These are phyloP conservation scores for Acrobasis suavella DNA, from an alignment of 2,888 invertebrate genomes.

Conservation along the genomic window DNA sequence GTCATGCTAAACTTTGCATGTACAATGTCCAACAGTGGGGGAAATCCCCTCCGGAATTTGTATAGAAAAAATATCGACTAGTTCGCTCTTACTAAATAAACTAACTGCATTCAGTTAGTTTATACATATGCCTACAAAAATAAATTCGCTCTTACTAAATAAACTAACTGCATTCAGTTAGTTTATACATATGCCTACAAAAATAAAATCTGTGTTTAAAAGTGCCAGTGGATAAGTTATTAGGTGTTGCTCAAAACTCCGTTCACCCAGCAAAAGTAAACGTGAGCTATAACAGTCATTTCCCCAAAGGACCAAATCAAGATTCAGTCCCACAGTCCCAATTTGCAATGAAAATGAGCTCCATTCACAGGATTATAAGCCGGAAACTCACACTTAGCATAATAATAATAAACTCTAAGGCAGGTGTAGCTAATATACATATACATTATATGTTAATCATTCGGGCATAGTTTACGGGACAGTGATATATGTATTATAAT, in stretches of 20 bases:
- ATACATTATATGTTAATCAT: constrained; percentile 15
- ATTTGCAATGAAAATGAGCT: constrained; percentile 66
- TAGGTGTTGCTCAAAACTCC: not conserved
- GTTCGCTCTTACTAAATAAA: no score
- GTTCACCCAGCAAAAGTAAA: not conserved
- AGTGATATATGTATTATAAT: not conserved
- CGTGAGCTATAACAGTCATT: not conserved
- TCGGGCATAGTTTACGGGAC: not conserved
- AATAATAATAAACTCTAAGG: constrained; percentile 26
- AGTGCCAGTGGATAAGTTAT: not conserved
- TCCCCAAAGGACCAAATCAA: constrained; percentile 25
- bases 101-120: no score
- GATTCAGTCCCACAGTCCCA: constrained; percentile 45
- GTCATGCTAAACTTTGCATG: no score
- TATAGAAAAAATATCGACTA: no score
- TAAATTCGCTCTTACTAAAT: no score
- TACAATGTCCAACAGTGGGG: no score
- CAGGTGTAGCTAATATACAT: constrained; percentile 20
- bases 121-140: no score
- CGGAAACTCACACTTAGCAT: constrained; percentile 33
- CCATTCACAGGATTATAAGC: constrained; percentile 32
- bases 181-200: no score
- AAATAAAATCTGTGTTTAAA: not conserved
- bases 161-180: no score
- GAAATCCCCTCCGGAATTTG: no score